Conservation (phyloP, 2,888 invertebrate species). For the Drosophila falleni region DNA sequence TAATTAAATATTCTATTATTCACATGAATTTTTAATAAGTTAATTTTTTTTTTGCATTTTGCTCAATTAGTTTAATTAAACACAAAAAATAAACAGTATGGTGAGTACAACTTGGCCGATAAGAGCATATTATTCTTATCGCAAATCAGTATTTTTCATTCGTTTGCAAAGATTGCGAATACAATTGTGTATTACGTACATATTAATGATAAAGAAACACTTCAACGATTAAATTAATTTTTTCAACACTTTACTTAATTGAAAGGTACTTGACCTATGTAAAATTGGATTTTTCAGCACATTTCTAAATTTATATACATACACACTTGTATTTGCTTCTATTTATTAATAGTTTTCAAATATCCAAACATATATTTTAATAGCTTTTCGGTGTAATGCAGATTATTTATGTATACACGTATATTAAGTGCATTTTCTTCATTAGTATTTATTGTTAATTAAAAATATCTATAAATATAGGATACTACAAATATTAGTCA, state of each 20-base stretch:
- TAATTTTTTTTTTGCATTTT: neutral
- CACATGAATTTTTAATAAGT: neutral
- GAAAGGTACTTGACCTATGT: neutral
- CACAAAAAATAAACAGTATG: neutral
- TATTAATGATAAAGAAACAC: neutral
- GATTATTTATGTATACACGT: too few relatives aligned
- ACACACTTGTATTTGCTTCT: neutral
- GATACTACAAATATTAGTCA: neutral
- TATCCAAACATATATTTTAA: neutral
- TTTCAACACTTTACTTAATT: neutral
- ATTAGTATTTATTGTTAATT: neutral
- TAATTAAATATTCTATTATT: neutral
- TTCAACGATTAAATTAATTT: neutral
- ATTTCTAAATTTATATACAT: neutral
- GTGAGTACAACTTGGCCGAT: neutral
- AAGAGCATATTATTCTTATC: constrained; percentile 15
- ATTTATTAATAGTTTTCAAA: neutral
- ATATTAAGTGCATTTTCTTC: too few relatives aligned
- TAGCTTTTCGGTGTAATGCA: neutral
- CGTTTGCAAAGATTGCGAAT: neutral
- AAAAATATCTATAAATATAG: neutral
- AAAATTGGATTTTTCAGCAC: neutral
- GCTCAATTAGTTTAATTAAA: constrained; percentile 1
- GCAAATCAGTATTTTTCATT: constrained; percentile 8
- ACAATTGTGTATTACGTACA: neutral